These are phyloP conservation scores for Planococcus citri DNA, from an alignment of 1,140 invertebrate species.

Conservation along the genomic window DNA sequence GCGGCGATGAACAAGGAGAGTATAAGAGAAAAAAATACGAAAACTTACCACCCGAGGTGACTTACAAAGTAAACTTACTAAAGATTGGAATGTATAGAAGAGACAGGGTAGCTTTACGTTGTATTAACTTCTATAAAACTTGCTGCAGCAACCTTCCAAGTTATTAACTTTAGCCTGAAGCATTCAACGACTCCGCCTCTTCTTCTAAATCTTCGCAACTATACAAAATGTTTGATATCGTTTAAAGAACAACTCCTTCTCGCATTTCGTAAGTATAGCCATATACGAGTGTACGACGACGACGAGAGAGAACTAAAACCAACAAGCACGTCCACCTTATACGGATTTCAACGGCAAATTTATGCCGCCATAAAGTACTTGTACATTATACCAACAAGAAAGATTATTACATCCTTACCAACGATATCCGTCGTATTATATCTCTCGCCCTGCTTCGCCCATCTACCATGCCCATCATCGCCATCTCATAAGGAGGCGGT, in stretches of 20 bases:
- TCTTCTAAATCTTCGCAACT: conserved; percentile 15
- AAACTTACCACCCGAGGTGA: neutral
- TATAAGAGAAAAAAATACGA: neutral
- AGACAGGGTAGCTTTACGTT: neutral
- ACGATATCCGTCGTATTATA: neutral
- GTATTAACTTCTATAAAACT: conserved; percentile 2
- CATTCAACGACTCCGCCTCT: conserved; percentile 16
- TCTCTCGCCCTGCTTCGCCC: neutral
- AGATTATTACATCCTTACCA: conserved; percentile 2
- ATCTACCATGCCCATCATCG: neutral
- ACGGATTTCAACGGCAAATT: neutral
- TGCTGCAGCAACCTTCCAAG: neutral
- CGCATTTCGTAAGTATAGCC: neutral
- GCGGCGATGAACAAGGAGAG: neutral
- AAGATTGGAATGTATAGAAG: neutral
- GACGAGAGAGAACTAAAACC: too few species aligned
- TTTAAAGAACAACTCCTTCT: conserved; percentile 16
- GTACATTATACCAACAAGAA: conserved; percentile 2
- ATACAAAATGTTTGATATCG: conserved; percentile 14
- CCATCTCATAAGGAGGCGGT: too few species aligned
- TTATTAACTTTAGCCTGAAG: conserved; percentile 16
- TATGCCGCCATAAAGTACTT: neutral
- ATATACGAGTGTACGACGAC: too few species aligned
- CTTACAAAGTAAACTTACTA: conserved; percentile 7
- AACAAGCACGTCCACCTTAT: neutral